Base-by-base conservation (phyloP, 92 coral and sea anemone genomes). In the Umimayanthus chanpuru region DNA sequence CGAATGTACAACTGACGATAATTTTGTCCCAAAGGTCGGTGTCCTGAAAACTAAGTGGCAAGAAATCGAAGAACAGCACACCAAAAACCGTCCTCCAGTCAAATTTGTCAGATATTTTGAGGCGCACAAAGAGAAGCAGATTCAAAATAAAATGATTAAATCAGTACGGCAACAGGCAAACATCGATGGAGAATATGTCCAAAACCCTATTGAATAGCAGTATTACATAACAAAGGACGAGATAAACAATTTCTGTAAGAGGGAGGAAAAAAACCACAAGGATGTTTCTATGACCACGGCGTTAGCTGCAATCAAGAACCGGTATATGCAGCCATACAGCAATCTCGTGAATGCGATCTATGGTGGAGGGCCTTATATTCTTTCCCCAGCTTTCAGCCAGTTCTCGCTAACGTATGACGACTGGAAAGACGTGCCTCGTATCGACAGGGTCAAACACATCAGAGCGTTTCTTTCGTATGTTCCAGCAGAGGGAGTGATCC, bases 131-230 rank as follows among this genome's bases (percentile, higher is more conserved):
- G 86, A 90, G 89, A 79, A 68, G 20, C 85, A 90, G 50, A 44
- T 90, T 67, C 92, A 85, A 18, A 66, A 90, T 9, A 76, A 70
- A 39, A 90, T 79, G 92, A 85, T 86, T 56, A 90, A 85, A 66
- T 18, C 80, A 66, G 89, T 90, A 5, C 25, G 87, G 44, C 72
- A 61, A 16, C 23, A 79, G 80, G 89, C 86, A 18, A 66, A 73
- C 10, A 79, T 90, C 43, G 72, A 18, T 12, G 92, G 82, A 4
- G 88, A 76, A 76, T 88, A 88, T 89, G 91, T 79, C 38, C 84
- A 89, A 73, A 90, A 78, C 75, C 92, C 87, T 49, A 79, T 85
- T 18, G 89, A 90, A 30, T 90, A 89, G 92, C 80, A 66, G 40
- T 67, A 90, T 79, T 86, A n/a, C 86, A 81, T 78, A 43, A 43